These are phyloP conservation scores for Zoanthus gigantus DNA, from an alignment of 92 coral and sea anemone species.

Conservation along the genomic window DNA sequence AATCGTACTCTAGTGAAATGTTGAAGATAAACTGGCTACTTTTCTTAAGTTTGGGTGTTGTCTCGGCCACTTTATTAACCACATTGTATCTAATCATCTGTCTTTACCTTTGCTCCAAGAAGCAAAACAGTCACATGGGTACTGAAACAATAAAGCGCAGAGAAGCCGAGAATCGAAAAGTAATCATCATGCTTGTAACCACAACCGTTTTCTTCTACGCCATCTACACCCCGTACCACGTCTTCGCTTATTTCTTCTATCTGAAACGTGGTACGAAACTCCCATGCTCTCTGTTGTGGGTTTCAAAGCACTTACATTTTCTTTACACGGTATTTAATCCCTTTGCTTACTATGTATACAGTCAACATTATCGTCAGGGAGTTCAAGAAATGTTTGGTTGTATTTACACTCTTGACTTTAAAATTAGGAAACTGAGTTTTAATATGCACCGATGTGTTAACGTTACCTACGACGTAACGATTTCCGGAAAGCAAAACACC, in stretches of 20 bases:
- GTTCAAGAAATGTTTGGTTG: constrained; percentile 9
- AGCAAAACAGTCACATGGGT: constrained; percentile 28
- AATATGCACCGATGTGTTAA: background rate
- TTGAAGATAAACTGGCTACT: constrained; percentile 41
- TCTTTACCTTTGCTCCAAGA: constrained; percentile 6
- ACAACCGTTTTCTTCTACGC: constrained; percentile 22
- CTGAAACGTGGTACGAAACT: constrained; percentile 3
- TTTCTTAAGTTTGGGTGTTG: constrained; percentile 20
- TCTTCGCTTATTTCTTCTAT: constrained; percentile 22
- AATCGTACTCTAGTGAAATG: background rate
- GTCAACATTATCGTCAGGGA: constrained; percentile 29
- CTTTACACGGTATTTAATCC: constrained; percentile 38
- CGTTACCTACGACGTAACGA: background rate
- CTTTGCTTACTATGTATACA: constrained; percentile 11
- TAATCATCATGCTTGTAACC: background rate
- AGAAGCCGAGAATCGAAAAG: constrained; percentile 17
- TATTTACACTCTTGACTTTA: background rate
- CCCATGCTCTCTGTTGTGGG: constrained; percentile 8
- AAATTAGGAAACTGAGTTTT: background rate
- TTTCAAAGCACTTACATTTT: constrained; percentile 21
- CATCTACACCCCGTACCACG: constrained; percentile 24
- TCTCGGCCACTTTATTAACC: constrained; percentile 21
- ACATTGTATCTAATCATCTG: background rate
- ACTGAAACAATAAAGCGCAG: constrained; percentile 12
- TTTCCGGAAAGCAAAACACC: background rate